Conservation (phyloP, 2,888 invertebrate species). For the Drosophila flavopinicola region DNA sequence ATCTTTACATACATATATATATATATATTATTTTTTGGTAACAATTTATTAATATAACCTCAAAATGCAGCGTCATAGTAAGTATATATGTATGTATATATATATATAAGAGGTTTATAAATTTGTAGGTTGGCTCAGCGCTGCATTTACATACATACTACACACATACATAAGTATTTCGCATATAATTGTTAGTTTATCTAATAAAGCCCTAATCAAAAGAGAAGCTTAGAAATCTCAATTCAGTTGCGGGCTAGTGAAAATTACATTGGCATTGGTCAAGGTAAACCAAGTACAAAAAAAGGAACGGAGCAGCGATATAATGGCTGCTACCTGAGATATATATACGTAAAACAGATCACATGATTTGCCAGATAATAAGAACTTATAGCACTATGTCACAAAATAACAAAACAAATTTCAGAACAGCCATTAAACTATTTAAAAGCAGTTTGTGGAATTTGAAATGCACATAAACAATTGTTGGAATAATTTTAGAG, state of each 20-base stretch:
- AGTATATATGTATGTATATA: conserved; percentile 22
- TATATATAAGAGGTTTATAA: conserved; percentile 34
- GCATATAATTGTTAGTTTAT: conserved; percentile 11
- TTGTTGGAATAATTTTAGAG: not conserved
- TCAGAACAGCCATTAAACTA: no score
- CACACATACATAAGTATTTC: conserved; percentile 8
- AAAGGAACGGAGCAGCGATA: conserved; percentile 18
- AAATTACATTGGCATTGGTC: conserved; percentile 35
- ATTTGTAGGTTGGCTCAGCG: conserved; percentile 53
- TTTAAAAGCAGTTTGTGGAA: no score
- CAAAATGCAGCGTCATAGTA: conserved; percentile 47
- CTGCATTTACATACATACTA: conserved; percentile 32
- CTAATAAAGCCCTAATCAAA: conserved; percentile 23
- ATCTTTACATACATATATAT: conserved; percentile 48
- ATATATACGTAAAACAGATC: conserved; percentile 37
- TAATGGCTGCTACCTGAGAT: conserved; percentile 31
- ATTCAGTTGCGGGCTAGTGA: conserved; percentile 23
- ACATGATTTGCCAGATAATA: conserved; percentile 35
- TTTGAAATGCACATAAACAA: no score
- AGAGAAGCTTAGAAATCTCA: conserved; percentile 35
- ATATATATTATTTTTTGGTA: conserved; percentile 31
- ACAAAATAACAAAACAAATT: not conserved
- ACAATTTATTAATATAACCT: conserved; percentile 48
- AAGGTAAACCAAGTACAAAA: conserved; percentile 13
- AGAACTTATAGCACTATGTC: conserved; percentile 17